phyloP scores from a whole-genome alignment of 1,140 invertebrate genomes.

The Procambarus virginalis region DNA sequence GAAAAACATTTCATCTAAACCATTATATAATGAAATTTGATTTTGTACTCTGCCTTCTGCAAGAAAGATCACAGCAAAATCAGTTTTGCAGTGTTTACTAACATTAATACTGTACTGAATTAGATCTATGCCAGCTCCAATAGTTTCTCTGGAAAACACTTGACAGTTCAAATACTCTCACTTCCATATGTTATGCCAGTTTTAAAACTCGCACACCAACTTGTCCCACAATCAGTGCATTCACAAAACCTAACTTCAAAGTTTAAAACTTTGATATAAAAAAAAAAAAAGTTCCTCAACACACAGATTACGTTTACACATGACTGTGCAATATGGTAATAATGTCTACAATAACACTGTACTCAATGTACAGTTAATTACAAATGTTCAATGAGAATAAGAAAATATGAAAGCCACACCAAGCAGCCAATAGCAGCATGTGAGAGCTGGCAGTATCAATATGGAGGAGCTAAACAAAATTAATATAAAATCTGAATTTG shows the following conservation, averaged over 20 bases:
- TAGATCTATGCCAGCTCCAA: slow-evolving; percentile 47
- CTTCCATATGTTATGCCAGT: slow-evolving; percentile 25
- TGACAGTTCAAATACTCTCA: slow-evolving; percentile 53
- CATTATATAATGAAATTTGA: neutral
- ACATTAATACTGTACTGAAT: slow-evolving; percentile 33
- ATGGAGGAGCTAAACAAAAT: neutral
- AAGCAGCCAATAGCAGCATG: slow-evolving; percentile 47
- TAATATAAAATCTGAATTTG: neutral
- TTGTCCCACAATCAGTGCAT: slow-evolving; percentile 33
- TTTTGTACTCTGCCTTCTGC: neutral
- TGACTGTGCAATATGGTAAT: slow-evolving; percentile 50
- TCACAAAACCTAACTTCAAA: slow-evolving; percentile 20
- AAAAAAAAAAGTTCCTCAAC: neutral
- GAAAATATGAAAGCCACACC: slow-evolving; percentile 63
- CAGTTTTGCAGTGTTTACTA: slow-evolving; percentile 23
- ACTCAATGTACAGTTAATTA: slow-evolving; percentile 58
- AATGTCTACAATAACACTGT: slow-evolving; percentile 51
- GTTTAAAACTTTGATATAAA: slow-evolving; percentile 8
- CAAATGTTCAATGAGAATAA: slow-evolving; percentile 59
- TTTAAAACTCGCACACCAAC: slow-evolving; percentile 25
- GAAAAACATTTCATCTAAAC: neutral
- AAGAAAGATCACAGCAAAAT: slow-evolving; percentile 13
- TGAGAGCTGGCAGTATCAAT: slow-evolving; percentile 1
- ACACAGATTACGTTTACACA: slow-evolving; percentile 53
- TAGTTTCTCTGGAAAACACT: neutral